Conservation (phyloP, 2,797 vertebrate genomes). For the Sandelia bainsii region DNA sequence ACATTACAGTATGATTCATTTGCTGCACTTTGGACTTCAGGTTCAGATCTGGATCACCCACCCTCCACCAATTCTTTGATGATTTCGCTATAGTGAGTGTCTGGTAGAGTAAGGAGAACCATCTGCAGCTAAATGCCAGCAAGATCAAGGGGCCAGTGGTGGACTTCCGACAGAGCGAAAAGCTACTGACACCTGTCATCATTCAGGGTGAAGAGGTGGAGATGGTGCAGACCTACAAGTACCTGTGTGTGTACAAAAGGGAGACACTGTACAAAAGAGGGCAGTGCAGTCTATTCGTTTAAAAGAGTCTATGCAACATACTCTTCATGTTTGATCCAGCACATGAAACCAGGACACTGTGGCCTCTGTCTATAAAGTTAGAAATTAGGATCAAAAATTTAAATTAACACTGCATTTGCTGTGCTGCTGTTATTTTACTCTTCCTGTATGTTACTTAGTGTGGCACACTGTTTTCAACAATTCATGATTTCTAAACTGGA, state of each 20-base stretch:
- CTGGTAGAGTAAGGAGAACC: constrained; percentile 66
- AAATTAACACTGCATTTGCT: constrained; percentile 3
- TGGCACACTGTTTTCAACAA: constrained; percentile 2
- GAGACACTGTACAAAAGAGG: constrained; percentile 26
- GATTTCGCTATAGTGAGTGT: constrained; percentile 69
- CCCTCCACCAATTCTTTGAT: constrained; percentile 72
- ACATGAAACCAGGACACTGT: constrained; percentile 10
- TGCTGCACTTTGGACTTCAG: constrained; percentile 63
- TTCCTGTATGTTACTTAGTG: constrained; percentile 1
- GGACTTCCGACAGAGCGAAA: constrained; percentile 65
- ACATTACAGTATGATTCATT: constrained; percentile 54
- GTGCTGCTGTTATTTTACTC: constrained; percentile 2
- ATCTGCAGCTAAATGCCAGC: constrained; percentile 77
- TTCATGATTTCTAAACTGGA: constrained; percentile 10
- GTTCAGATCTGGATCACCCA: constrained; percentile 56
- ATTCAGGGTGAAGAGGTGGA: constrained; percentile 67
- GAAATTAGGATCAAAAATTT: constrained; percentile 11
- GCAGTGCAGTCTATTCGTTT: constrained; percentile 9
- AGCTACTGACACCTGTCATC: constrained; percentile 77
- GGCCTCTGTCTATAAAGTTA: constrained; percentile 10
- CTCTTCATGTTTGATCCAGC: constrained; percentile 33
- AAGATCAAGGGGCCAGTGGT: constrained; percentile 71
- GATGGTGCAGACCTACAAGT: constrained; percentile 65
- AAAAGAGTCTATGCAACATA: constrained; percentile 21
- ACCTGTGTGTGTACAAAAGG: constrained; percentile 49